phyloP scores from a whole-genome alignment of 2,797 vertebrate species.

The Varecia variegata region DNA sequence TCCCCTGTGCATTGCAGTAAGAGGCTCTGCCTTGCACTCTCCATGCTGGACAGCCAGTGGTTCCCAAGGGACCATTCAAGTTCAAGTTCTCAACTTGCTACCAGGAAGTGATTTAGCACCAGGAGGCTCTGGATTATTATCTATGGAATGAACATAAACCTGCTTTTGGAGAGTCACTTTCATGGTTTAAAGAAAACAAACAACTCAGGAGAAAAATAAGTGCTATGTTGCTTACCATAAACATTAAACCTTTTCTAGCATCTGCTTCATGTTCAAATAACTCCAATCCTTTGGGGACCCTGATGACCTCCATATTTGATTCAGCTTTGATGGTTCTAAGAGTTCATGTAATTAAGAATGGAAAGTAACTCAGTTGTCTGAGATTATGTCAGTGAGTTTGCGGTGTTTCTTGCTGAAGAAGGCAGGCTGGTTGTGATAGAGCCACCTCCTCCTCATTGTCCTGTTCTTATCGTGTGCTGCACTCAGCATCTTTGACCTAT shows the following conservation, averaged over 20 bases:
- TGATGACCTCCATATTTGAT: neutral
- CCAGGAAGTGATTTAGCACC: neutral
- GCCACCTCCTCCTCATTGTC: neutral
- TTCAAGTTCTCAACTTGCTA: neutral
- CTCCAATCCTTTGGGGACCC: neutral
- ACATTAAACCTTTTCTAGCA: neutral
- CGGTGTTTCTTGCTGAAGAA: neutral
- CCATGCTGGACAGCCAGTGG: neutral
- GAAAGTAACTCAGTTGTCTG: neutral
- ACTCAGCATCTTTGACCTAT: slow-evolving; percentile 54
- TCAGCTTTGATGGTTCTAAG: neutral
- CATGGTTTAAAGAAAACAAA: neutral
- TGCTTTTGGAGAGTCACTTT: neutral
- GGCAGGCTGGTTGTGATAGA: neutral
- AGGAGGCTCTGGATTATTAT: neutral
- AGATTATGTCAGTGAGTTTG: neutral
- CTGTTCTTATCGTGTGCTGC: neutral
- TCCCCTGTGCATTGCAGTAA: neutral
- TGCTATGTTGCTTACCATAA: neutral
- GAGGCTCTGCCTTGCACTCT: neutral
- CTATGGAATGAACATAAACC: neutral
- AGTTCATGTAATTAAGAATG: slow-evolving; percentile 48
- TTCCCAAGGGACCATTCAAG: neutral
- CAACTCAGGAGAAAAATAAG: neutral
- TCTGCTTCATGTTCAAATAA: slow-evolving; percentile 34